A percentile compares a stretch with the other conserved stretches of the same genome.
These are phyloP conservation scores for Trichoplusia ni DNA, from an alignment of 1,140 invertebrate genomes.

Conservation along the genomic window DNA sequence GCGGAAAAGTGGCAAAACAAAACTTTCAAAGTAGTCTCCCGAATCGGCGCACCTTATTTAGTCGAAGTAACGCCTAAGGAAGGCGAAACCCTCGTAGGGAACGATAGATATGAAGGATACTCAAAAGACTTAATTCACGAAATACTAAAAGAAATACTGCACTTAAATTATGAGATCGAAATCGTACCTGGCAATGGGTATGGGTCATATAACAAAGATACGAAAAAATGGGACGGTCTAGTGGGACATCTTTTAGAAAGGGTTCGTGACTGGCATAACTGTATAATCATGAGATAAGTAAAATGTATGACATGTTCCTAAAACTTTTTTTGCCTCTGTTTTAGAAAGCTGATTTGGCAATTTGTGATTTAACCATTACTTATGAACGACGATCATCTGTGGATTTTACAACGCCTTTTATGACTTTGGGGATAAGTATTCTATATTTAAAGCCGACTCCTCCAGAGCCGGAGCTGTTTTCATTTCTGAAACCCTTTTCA, in stretches of 20 bases:
- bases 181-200: conserved; percentile 87
- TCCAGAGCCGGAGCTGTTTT: conserved; percentile 91
- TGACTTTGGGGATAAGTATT: conserved; percentile 94
- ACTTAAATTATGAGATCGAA: conserved; percentile 90
- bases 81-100: conserved; percentile 80
- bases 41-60: conserved; percentile 90
- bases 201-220: conserved; percentile 87
- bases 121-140: conserved; percentile 90
- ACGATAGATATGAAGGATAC: conserved; percentile 87
- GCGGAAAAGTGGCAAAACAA: conserved; percentile 82
- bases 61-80: conserved; percentile 82
- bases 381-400: conserved; percentile 91
- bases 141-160: conserved; percentile 86
- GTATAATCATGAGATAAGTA: conserved; percentile 30
- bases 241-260: conserved; percentile 90
- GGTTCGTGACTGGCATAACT: conserved; percentile 79
- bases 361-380: conserved; percentile 96
- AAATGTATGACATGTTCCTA: not conserved
- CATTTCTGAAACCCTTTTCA: conserved; percentile 93
- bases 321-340: not conserved
- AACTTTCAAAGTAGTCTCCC: conserved; percentile 82
- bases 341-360: conserved; percentile 95
- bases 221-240: conserved; percentile 93
- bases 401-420: conserved; percentile 96
- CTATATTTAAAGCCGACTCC: conserved; percentile 90